Conservation (phyloP, 2,113 vertebrate species). For the Notarius lentiginosus region DNA sequence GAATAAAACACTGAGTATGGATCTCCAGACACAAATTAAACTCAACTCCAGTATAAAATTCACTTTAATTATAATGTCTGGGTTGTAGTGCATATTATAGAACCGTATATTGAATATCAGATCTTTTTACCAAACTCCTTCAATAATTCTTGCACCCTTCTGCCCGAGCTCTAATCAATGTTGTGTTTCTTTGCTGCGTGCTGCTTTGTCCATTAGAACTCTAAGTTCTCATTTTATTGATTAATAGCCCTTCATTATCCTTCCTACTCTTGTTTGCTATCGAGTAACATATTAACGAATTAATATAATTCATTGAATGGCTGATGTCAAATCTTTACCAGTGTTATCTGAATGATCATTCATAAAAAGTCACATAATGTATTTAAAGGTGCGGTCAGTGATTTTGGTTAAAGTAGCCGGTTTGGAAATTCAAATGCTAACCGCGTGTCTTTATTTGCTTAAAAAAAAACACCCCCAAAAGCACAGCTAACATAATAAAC, state of each 20-base stretch:
- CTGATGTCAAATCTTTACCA: neutral
- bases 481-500: neutral
- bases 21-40: neutral
- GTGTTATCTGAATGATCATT: neutral
- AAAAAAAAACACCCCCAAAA: no score
- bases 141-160: neutral
- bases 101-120: neutral
- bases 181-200: neutral
- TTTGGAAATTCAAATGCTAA: neutral
- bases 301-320: no score
- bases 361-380: neutral
- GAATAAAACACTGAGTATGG: no score
- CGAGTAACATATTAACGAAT: neutral
- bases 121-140: neutral
- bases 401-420: neutral
- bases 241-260: neutral
- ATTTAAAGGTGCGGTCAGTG: neutral
- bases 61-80: neutral
- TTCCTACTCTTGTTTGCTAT: neutral
- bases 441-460: neutral
- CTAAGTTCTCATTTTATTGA: neutral
- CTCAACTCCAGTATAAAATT: neutral
- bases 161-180: neutral
- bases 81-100: neutral
- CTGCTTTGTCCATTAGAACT: neutral